Percentiles rank a stretch among this genome's conserved stretches.
These are phyloP conservation scores for Pardosa pseudoannulata DNA, from an alignment of 2,888 invertebrate species.

Conservation along the genomic window DNA sequence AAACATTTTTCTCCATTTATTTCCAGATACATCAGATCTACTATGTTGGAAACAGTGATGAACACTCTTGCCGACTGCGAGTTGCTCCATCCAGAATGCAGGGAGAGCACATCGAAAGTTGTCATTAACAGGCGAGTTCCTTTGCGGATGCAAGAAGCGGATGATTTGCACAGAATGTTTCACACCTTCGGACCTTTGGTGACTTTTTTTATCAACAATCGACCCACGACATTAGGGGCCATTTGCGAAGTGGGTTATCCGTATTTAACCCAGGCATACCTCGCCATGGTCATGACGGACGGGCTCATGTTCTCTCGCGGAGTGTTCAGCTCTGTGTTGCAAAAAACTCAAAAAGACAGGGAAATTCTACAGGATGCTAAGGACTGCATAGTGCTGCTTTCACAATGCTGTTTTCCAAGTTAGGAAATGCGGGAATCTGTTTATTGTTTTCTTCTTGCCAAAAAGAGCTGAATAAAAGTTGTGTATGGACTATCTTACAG, in stretches of 20 bases:
- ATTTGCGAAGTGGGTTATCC: not conserved
- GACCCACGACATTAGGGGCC: not conserved
- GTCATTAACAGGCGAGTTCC: not conserved
- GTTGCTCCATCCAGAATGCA: not conserved
- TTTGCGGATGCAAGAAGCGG: not conserved
- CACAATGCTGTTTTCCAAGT: not conserved
- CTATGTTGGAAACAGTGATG: not conserved
- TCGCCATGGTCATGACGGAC: not conserved
- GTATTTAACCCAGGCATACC: not conserved
- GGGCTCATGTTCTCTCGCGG: not conserved
- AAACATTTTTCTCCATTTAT: not conserved
- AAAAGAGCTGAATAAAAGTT: no score
- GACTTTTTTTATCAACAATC: not conserved
- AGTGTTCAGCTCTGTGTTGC: not conserved
- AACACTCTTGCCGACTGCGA: not conserved
- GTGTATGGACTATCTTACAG: no score
- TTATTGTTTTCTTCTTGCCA: no score
- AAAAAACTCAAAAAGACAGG: not conserved
- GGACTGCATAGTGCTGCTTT: not conserved
- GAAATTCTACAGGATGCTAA: not conserved
- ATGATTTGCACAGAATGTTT: not conserved
- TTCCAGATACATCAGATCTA: not conserved
- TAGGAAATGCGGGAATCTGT: no score
- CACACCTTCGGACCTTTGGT: not conserved
- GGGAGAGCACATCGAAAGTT: not conserved